Evolutionary conservation across 2,888 invertebrate genomes (phyloP), one percentile per base, ranked within the genome.

Genomic region (Ditula angustiorana): DNA sequence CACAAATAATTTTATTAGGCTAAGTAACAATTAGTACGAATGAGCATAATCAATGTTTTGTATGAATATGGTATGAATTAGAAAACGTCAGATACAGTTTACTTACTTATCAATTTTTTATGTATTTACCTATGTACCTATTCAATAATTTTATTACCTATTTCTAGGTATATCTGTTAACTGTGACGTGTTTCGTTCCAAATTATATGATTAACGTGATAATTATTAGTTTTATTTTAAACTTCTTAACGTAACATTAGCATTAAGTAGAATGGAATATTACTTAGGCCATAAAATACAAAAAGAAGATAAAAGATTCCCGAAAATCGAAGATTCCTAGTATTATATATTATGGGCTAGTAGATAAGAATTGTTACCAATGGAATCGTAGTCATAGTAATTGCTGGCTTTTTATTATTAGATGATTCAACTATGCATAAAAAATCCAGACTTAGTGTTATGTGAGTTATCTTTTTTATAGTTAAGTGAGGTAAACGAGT

Each of bases 111-210:
- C 19, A 2, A 19, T 26, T 16, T n/a, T n/a, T n/a, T n/a, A n/a
- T n/a, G n/a, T n/a, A n/a, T 8, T 44, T 10, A 56, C 13, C 2
- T 4, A 41, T 19, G 11, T 35, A n/a, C 7, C 7, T 44, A 21
- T 16, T 28, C 41, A 28, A 41, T 30, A 10, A 16, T 41, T 30
- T 57, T 5, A 35, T 10, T n/a, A 46, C 19, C n/a, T 41, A 37
- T 13, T 35, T 37, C 5, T 16, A 26, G n/a, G 19, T 49, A 28
- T 35, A 21, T 33, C 5, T 21, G 19, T 56, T 24, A 44, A 44
- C 50, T 58, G 57, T 46, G 63, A 63, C 57, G 50, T 57, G 30
- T 50, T 57, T 41, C 33, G 44, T 58, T 57, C 41, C 50, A 62
- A 58, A 57, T 41, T 56, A 55, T 47, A 63, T 50, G 11, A 23